Conservation (phyloP, 2,888 invertebrate genomes). For the Antheraea yamamai region DNA sequence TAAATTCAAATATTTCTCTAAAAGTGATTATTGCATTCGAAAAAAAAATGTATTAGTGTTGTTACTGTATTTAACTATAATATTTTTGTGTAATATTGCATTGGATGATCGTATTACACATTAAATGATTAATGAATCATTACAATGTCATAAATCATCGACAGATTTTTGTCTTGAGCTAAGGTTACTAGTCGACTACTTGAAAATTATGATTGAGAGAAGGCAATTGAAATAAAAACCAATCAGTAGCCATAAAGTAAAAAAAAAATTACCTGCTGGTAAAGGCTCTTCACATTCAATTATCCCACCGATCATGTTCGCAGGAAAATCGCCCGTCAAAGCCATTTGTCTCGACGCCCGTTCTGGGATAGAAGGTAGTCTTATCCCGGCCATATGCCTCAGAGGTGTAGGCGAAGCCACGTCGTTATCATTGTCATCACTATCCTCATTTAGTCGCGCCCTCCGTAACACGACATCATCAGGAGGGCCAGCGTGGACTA, state of each 20-base stretch:
- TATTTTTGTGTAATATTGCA: too few relatives aligned
- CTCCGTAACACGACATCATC: constrained; percentile 76
- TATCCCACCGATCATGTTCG: constrained; percentile 79
- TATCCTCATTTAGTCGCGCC: constrained; percentile 67
- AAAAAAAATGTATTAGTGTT: too few relatives aligned
- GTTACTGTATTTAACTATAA: too few relatives aligned
- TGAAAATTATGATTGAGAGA: too few relatives aligned
- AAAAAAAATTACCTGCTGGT: constrained; percentile 86
- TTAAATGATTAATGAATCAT: too few relatives aligned
- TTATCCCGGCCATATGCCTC: constrained; percentile 87
- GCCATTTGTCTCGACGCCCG: constrained; percentile 83
- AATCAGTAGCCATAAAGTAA: background rate
- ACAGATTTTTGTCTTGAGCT: too few relatives aligned
- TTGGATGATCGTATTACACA: too few relatives aligned
- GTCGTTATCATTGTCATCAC: constrained; percentile 71
- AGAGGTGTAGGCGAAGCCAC: constrained; percentile 84
- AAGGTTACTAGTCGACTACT: too few relatives aligned
- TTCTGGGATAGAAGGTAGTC: constrained; percentile 92
- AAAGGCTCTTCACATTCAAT: constrained; percentile 90
- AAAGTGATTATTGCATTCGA: too few relatives aligned
- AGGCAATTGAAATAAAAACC: too few relatives aligned
- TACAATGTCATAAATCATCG: too few relatives aligned
- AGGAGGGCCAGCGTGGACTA: constrained; percentile 76
- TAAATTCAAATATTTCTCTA: background rate
- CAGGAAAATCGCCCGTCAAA: constrained; percentile 78